phyloP scores from a whole-genome alignment of 1,140 invertebrate genomes.

The Drosophila bocqueti region DNA sequence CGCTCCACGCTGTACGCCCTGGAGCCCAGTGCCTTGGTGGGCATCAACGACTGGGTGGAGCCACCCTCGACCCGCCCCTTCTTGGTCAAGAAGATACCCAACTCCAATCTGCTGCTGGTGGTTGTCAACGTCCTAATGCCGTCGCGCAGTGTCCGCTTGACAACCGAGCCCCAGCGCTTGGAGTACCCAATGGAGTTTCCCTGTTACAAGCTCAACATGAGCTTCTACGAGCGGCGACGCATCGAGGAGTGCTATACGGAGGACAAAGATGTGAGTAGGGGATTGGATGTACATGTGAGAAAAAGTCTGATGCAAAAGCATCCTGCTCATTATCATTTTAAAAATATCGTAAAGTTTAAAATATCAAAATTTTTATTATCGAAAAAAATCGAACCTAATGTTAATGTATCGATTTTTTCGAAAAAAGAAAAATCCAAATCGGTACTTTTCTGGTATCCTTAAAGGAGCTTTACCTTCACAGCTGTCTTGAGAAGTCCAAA shows the following conservation, averaged over 20 bases:
- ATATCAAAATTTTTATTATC: not conserved
- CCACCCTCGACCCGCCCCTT: conserved; percentile 86
- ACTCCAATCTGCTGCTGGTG: conserved; percentile 93
- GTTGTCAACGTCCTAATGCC: conserved; percentile 86
- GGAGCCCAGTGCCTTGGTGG: conserved; percentile 87
- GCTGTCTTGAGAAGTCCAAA: not conserved
- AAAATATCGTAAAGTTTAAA: not conserved
- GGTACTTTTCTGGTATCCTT: not conserved
- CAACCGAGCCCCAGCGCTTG: conserved; percentile 82
- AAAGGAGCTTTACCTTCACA: not conserved
- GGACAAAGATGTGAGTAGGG: conserved; percentile 87
- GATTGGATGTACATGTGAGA: too few relatives aligned
- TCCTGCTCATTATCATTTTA: not conserved
- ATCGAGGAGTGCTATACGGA: conserved; percentile 91
- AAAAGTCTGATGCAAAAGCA: too few relatives aligned
- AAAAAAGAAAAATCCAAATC: too few relatives aligned
- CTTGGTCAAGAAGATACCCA: conserved; percentile 89
- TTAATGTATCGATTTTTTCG: not conserved
- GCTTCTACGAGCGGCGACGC: conserved; percentile 88
- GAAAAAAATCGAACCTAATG: not conserved
- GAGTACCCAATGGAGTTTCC: conserved; percentile 86
- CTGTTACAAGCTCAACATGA: conserved; percentile 91
- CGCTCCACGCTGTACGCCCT: conserved; percentile 89
- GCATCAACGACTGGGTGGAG: conserved; percentile 85
- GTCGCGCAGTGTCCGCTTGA: conserved; percentile 71